Evolutionary conservation across 2,113 vertebrate species (phyloP).

Genomic region (Lepus timidus): DNA sequence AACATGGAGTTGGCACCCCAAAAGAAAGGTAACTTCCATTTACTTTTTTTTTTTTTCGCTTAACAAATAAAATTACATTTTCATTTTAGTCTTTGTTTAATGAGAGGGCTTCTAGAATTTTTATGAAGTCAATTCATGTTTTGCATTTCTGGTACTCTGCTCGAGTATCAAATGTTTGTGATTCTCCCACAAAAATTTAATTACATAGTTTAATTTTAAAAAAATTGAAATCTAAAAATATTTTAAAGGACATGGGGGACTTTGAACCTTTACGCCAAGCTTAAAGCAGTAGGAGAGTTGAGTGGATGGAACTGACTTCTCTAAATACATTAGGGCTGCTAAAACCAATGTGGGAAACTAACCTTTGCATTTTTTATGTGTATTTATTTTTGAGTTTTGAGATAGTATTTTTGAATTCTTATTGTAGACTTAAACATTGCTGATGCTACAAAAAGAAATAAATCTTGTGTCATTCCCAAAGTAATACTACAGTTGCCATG

Average conservation of each 20-base stretch:
- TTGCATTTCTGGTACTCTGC: background rate
- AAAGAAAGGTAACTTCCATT: conserved; percentile 94
- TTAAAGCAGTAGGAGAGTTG: background rate
- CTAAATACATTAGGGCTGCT: background rate
- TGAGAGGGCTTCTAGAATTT: background rate
- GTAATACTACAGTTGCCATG: conserved; percentile 70
- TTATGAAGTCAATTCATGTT: background rate
- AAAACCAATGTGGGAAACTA: background rate
- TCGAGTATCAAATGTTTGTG: background rate
- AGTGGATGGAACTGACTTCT: background rate
- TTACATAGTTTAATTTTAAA: background rate
- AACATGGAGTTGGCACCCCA: conserved; percentile 97
- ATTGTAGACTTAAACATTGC: conserved; percentile 27
- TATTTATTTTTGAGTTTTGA: conserved; percentile 58
- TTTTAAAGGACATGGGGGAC: background rate
- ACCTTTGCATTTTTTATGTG: background rate
- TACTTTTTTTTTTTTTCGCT: background rate
- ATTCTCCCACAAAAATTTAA: background rate
- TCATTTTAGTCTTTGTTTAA: conserved; percentile 20
- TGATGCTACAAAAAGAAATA: conserved; percentile 64
- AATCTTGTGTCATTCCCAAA: conserved; percentile 44
- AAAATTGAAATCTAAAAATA: background rate
- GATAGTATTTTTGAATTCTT: conserved; percentile 53
- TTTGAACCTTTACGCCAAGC: background rate
- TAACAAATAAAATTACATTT: background rate